Conservation (phyloP, 1,140 invertebrate genomes). For the Paramacrobiotus metropolitanus region DNA sequence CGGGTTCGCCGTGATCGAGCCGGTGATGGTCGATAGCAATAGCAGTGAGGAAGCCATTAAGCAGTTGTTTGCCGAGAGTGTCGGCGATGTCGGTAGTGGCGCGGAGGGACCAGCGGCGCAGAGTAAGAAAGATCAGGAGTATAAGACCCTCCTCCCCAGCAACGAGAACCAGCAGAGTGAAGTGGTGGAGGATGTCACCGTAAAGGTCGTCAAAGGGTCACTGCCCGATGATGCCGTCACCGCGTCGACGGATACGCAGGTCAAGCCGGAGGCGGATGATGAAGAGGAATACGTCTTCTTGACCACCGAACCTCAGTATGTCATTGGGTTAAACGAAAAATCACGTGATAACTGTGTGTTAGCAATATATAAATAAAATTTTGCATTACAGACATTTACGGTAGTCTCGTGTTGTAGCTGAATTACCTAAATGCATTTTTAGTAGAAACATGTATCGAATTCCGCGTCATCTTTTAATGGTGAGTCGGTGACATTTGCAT, state of each 20-base stretch:
- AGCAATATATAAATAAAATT: too few relatives aligned
- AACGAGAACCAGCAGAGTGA: neutral
- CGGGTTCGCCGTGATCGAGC: neutral
- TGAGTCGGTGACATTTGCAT: too few relatives aligned
- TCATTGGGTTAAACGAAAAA: too few relatives aligned
- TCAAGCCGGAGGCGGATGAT: neutral
- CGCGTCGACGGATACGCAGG: neutral
- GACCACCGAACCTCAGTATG: constrained; percentile 2
- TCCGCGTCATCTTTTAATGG: too few relatives aligned
- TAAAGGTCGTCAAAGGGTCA: neutral
- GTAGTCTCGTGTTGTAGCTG: too few relatives aligned
- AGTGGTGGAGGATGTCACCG: neutral
- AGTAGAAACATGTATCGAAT: too few relatives aligned
- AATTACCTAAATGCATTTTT: too few relatives aligned
- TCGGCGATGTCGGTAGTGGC: neutral
- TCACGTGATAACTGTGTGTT: too few relatives aligned
- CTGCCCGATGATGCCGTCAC: too few relatives aligned
- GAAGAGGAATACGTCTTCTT: constrained; percentile 1
- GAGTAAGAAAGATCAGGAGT: constrained; percentile 3
- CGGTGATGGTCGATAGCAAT: neutral
- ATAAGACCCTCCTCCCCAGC: neutral
- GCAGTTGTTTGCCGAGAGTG: neutral
- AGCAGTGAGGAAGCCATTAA: neutral
- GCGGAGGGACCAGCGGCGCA: neutral
- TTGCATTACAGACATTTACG: too few relatives aligned